Percentiles rank a stretch among this genome's conserved stretches.
These are phyloP conservation scores for Papilio helenus DNA, from an alignment of 1,140 invertebrate species.

Conservation along the genomic window DNA sequence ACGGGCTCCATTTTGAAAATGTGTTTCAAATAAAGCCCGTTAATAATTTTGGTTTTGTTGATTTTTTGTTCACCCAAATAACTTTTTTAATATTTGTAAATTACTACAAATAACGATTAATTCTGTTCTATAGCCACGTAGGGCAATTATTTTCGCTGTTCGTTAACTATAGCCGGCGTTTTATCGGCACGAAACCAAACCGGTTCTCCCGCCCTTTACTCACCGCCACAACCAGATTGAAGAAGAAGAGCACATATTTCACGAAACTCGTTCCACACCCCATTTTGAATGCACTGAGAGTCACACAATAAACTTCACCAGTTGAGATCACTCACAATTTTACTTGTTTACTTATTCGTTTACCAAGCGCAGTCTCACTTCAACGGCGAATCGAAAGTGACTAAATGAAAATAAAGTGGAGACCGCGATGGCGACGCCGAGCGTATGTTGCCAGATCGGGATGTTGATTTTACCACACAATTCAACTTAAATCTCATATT, in stretches of 20 bases:
- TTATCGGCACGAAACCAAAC: conserved; percentile 65
- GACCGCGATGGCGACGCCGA: conserved; percentile 72
- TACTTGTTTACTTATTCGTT: conserved; percentile 55
- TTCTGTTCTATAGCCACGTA: conserved; percentile 39
- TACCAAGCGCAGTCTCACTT: conserved; percentile 44
- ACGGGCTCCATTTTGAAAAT: conserved; percentile 5
- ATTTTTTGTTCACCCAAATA: background rate
- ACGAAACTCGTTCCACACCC: conserved; percentile 90
- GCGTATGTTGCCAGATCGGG: conserved; percentile 40
- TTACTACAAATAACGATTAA: conserved; percentile 6
- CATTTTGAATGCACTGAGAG: conserved; percentile 75
- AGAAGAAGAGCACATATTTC: conserved; percentile 92
- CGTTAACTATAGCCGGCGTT: conserved; percentile 59
- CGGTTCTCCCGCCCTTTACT: conserved; percentile 83
- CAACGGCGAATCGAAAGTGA: conserved; percentile 60
- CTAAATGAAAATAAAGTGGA: conserved; percentile 70
- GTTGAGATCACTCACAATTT: conserved; percentile 70
- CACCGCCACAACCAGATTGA: conserved; percentile 93
- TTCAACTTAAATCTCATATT: background rate
- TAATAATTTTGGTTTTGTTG: background rate
- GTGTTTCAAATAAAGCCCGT: background rate
- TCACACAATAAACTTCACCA: conserved; percentile 71
- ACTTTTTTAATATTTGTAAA: background rate
- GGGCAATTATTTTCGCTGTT: conserved; percentile 62
- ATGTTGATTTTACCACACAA: background rate